Evolutionary conservation across 1,140 invertebrate species (phyloP).

Genomic region (Lethrus apterus): DNA sequence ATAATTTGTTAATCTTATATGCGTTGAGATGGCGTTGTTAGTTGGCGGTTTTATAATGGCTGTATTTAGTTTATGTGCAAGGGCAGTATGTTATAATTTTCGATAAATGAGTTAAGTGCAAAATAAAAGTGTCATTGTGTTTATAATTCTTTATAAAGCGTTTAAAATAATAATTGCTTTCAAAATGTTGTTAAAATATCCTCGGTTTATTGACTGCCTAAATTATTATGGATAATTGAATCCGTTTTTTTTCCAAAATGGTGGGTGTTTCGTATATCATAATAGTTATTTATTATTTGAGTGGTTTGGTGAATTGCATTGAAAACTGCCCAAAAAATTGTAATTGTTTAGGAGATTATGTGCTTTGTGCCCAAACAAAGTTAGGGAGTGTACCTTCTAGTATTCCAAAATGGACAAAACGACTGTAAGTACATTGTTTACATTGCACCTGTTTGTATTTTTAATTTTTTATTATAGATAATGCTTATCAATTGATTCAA

Average conservation of each 20-base stretch:
- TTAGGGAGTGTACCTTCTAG: constrained; percentile 47
- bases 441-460: constrained; percentile 28
- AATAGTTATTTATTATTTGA: constrained; percentile 30
- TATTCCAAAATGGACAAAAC: constrained; percentile 53
- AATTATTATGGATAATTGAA: constrained; percentile 35
- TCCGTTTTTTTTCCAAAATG: constrained; percentile 35
- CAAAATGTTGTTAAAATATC: constrained; percentile 20
- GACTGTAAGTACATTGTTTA: constrained; percentile 46
- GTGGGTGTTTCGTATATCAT: constrained; percentile 38
- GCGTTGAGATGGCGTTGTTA: too few species aligned
- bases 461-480: constrained; percentile 40
- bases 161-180: constrained; percentile 1
- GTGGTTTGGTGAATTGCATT: constrained; percentile 28
- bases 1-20: too few species aligned
- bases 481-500: constrained; percentile 31
- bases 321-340: constrained; percentile 51
- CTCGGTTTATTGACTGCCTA: constrained; percentile 14
- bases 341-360: constrained; percentile 49
- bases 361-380: constrained; percentile 53
- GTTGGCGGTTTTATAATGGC: constrained; percentile 4
- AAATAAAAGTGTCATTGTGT: constrained; percentile 6
- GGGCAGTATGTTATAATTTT: constrained; percentile 22
- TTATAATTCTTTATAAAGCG: not conserved
- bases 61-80: not conserved
- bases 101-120: constrained; percentile 12